These are phyloP conservation scores for Apodemia hepburni DNA, from an alignment of 2,888 invertebrate species.

Conservation along the genomic window DNA sequence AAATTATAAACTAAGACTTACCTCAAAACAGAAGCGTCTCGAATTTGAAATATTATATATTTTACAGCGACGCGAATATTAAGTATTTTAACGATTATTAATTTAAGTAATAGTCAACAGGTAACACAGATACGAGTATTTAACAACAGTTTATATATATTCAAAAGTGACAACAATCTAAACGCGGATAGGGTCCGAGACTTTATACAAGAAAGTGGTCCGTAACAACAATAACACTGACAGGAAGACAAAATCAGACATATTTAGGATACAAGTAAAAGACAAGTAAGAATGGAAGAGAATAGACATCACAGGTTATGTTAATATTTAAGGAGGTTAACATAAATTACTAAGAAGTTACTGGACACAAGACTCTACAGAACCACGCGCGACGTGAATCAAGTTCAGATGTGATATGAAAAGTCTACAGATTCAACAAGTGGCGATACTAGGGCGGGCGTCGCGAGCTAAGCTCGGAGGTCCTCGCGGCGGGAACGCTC, in stretches of 20 bases:
- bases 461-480: constrained; percentile 47
- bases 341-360: constrained; percentile 26
- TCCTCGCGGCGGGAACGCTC: constrained; percentile 70
- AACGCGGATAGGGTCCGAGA: constrained; percentile 42
- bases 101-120: constrained; percentile 70
- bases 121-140: constrained; percentile 74
- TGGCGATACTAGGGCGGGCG: constrained; percentile 62
- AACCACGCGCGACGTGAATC: constrained; percentile 51
- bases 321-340: constrained; percentile 28
- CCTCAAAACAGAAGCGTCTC: constrained; percentile 27
- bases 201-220: constrained; percentile 49
- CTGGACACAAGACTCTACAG: constrained; percentile 30
- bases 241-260: constrained; percentile 59
- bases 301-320: constrained; percentile 65
- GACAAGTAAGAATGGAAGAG: constrained; percentile 40
- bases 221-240: constrained; percentile 64
- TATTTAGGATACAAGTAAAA: constrained; percentile 45
- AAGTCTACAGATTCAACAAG: constrained; percentile 67
- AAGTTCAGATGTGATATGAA: constrained; percentile 48
- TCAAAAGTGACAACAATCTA: constrained; percentile 64
- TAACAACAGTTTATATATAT: constrained; percentile 73
- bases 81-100: constrained; percentile 46
- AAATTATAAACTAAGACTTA: constrained; percentile 27
- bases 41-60: constrained; percentile 18
- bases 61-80: constrained; percentile 40